phyloP scores from a whole-genome alignment of 2,888 invertebrate species.

The Periphyllus acericola region DNA sequence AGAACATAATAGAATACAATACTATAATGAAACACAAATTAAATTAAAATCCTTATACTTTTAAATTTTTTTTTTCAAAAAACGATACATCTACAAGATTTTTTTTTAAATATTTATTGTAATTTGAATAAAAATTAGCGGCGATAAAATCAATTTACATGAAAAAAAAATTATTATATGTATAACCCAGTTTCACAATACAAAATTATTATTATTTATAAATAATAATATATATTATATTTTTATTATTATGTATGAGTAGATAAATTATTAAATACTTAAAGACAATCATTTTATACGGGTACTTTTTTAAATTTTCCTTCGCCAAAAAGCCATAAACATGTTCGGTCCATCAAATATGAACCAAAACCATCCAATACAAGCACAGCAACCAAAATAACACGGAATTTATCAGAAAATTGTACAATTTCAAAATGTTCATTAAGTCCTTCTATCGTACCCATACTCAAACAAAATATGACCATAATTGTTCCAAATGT shows the following conservation, averaged over 20 bases:
- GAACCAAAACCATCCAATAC: conserved; percentile 87
- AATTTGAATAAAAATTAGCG: too few species aligned
- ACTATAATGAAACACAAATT: conserved; percentile 8
- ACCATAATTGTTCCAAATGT: conserved; percentile 83
- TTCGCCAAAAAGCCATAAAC: conserved; percentile 88
- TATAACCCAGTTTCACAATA: conserved; percentile 1
- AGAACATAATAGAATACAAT: neutral
- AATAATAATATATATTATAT: too few species aligned
- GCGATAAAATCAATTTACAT: neutral
- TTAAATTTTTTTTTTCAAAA: neutral
- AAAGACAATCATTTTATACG: neutral
- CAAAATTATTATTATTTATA: conserved; percentile 29
- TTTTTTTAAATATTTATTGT: neutral
- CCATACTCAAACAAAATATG: conserved; percentile 86
- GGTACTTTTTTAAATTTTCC: conserved; percentile 70
- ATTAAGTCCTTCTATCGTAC: conserved; percentile 85
- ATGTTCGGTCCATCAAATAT: conserved; percentile 84
- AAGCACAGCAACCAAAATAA: conserved; percentile 83
- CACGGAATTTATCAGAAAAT: conserved; percentile 85
- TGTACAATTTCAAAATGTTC: conserved; percentile 94
- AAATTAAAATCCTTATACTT: neutral
- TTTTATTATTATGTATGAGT: conserved; percentile 25
- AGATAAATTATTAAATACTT: neutral
- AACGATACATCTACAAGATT: neutral
- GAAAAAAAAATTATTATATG: neutral